Base-by-base conservation (phyloP, 1,140 invertebrate genomes). In the Camponotus floridanus region DNA sequence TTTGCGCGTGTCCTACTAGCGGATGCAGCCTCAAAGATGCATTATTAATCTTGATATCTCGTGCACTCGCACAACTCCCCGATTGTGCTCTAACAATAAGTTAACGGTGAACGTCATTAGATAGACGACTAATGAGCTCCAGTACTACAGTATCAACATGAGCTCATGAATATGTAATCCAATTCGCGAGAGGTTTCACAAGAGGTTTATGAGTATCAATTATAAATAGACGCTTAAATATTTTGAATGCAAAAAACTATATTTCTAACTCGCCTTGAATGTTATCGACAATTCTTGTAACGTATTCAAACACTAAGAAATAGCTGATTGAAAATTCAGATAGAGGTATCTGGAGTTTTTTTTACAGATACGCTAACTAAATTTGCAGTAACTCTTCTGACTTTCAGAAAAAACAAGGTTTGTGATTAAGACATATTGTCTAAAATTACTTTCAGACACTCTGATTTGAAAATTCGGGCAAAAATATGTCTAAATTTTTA, bases 41-140 rank as follows among this genome's bases (percentile, higher is more conserved):
- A 91, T 90, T 91, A 91, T 91, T 90, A 91, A 91, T 91, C 86
- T 86, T 67, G 83, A 86, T 88, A 90, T 78, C 68, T 48, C 83
- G 86, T 62, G 18, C 70, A 36, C 64, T 80, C 80, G 68, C 64
- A 74, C 36, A 74, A 57, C 86, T 76, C 87, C 87, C 86, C 80
- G 89, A 90, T 90, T 90, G 88, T 84, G 67, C 73, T 48, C 61
- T 64, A 85, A 59, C 71, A 74, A 61, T 74, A 74, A 92, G 88
- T 91, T 91, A 92, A 92, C 90, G 88, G 86, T 83, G 31, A 85
- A 86, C 48, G 76, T 57, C 81, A 15, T 51, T 55, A 45, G 61
- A 57, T 68, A 67, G 45, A 45, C 64, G 42, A 57, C 85, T 67
- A 85, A 86, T 84, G 65, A 86, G 86, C 67, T 76, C 55, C 68